These are phyloP conservation scores for Halichondria panicea DNA, from an alignment of 37 sponge, comb jelly and placozoan species.

Conservation along the genomic window DNA sequence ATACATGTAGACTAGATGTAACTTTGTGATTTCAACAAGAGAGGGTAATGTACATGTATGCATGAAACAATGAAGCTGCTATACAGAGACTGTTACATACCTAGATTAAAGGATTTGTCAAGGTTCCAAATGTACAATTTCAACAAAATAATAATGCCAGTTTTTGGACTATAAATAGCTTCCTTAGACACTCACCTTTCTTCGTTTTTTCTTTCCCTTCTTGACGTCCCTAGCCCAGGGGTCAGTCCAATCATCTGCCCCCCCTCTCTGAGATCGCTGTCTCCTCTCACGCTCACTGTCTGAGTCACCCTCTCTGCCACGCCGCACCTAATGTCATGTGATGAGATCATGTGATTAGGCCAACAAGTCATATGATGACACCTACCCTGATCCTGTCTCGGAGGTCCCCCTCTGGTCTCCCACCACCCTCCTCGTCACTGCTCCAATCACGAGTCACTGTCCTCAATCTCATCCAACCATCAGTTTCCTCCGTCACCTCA, in stretches of 20 bases:
- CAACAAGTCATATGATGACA: neutral
- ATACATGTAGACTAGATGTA: too few relatives aligned
- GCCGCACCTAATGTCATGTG: neutral
- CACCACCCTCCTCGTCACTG: constrained; percentile 30
- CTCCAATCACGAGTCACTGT: constrained; percentile 33
- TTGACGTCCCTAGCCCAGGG: constrained; percentile 10
- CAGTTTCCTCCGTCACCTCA: constrained; percentile 48
- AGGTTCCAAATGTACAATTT: too few relatives aligned
- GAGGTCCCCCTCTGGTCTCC: neutral
- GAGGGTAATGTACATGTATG: too few relatives aligned
- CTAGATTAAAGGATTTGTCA: too few relatives aligned
- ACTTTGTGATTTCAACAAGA: too few relatives aligned
- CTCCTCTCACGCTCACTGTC: neutral
- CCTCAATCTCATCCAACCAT: constrained; percentile 46
- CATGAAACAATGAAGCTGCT: too few relatives aligned
- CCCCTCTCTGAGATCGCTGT: neutral
- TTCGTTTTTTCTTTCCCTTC: neutral
- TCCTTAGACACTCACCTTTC: neutral
- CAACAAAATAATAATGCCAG: too few relatives aligned
- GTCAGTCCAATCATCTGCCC: constrained; percentile 23
- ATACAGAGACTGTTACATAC: too few relatives aligned
- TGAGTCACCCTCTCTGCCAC: neutral
- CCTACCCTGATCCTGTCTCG: neutral
- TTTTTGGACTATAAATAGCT: neutral
- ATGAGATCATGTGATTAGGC: neutral